Conservation (phyloP, 2,888 invertebrate species). For the Ornithoptera priamus region DNA sequence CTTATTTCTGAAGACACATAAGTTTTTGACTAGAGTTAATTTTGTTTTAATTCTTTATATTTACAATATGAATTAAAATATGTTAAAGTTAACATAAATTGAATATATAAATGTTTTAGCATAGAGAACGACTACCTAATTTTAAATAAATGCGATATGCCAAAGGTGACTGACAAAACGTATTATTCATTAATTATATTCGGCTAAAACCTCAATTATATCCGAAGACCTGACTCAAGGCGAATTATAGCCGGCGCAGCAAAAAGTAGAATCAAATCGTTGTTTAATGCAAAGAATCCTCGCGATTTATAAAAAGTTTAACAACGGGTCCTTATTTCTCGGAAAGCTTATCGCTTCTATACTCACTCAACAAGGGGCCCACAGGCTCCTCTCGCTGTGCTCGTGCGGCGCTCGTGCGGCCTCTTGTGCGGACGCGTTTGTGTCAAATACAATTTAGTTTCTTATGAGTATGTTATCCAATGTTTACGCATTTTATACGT, state of each 20-base stretch:
- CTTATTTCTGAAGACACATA: too few species aligned
- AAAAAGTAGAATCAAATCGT: conserved; percentile 27
- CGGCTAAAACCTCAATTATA: conserved; percentile 26
- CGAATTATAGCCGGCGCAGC: conserved; percentile 21
- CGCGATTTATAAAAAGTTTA: conserved; percentile 29
- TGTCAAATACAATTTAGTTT: neutral
- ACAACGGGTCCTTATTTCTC: conserved; percentile 28
- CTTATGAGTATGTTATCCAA: neutral
- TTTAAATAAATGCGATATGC: conserved; percentile 10
- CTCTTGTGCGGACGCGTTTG: neutral
- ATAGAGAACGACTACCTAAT: neutral
- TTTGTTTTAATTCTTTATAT: too few species aligned
- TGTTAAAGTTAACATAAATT: neutral
- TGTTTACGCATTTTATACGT: neutral
- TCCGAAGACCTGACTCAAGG: conserved; percentile 19
- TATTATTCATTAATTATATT: conserved; percentile 24
- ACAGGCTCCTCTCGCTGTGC: conserved; percentile 1
- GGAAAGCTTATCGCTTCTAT: conserved; percentile 28
- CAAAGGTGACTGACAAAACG: conserved; percentile 16
- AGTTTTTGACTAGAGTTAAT: too few species aligned
- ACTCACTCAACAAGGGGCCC: conserved; percentile 7
- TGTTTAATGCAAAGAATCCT: conserved; percentile 29
- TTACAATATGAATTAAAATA: too few species aligned
- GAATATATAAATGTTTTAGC: neutral
- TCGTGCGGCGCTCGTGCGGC: conserved; percentile 7